Conservation (phyloP, 2,797 vertebrate genomes). For the Tokudaia tokunoshimensis region DNA sequence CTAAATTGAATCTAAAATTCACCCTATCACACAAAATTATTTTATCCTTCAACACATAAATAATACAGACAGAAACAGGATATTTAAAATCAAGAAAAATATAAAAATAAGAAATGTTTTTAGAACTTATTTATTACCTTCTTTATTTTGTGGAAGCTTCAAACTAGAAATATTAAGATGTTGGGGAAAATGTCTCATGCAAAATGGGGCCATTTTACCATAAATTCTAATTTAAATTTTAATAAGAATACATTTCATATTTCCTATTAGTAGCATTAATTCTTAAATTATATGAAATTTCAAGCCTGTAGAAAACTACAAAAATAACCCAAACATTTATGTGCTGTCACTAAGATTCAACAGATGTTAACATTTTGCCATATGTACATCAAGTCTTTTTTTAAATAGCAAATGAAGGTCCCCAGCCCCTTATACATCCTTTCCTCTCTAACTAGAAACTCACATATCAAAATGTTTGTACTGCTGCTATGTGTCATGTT, state of each 20-base stretch:
- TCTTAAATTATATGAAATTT: constrained; percentile 14
- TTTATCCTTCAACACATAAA: background rate
- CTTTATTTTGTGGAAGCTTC: background rate
- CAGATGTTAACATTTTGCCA: constrained; percentile 76
- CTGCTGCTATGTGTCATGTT: background rate
- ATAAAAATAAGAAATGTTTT: background rate
- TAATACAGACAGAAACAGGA: background rate
- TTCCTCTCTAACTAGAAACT: background rate
- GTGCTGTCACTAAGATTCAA: constrained; percentile 57
- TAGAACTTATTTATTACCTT: background rate
- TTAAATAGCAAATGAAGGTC: constrained; percentile 57
- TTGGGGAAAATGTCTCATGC: background rate
- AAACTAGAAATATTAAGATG: constrained; percentile 32
- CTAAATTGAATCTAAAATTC: background rate
- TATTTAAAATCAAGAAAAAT: constrained; percentile 11
- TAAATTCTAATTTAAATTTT: constrained; percentile 22
- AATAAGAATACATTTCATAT: background rate
- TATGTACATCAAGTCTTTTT: constrained; percentile 30
- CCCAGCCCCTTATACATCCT: background rate
- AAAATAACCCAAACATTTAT: constrained; percentile 48
- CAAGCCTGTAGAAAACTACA: constrained; percentile 35
- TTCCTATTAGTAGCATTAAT: constrained; percentile 23
- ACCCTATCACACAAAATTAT: background rate
- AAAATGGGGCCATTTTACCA: constrained; percentile 18
- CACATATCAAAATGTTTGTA: background rate